Base-by-base conservation (phyloP, 2,888 invertebrate genomes). In the Spilosoma lubricipeda region DNA sequence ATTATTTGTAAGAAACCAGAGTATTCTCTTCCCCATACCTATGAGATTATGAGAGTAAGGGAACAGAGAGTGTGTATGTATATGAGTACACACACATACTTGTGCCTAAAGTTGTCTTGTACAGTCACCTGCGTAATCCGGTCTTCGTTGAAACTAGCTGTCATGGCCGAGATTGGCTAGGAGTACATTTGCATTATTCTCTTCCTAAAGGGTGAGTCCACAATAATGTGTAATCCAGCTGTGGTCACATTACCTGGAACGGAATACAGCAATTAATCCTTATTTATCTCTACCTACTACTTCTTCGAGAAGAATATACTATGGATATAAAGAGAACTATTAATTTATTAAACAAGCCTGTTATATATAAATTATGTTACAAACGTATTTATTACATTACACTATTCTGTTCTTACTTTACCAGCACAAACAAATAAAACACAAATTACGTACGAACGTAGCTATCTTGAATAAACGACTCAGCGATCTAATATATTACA, bases 401-500 rank as follows among this genome's bases (percentile, higher is more conserved):
- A 30, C 30, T 30, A 30, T 18, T 63, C 2, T 18, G 2, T 59
- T 30, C 27, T 13, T 63, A 63, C 15, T 18, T 63, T 30, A 30
- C 63, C 27, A n/a, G n/a, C n/a, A 63, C 18, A 63, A 30, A 63
- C 30, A 63, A 63, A 63, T 27, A 63, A 39, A 42, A 70, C n/a
- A 70, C 23, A 56, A 69, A 59, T 30, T 20, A 33, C 33, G 33
- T 33, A 3, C 33, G 27, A 70, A 27, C 15, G 56, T 59, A 36
- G 36, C 3, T 64, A 45, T 36, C 30, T 39, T 20, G 39, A 72
- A 56, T 39, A 63, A 27, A 48, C 45, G 42, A 42, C 33, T 72
- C 45, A 27, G 15, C 45, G 36, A 36, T 23, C n/a, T 39, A 67
- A 59, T 72, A 30, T 59, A 72, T 67, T 59, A 56, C 39, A 30